Percentiles rank a stretch among this genome's conserved stretches.
phyloP scores from a whole-genome alignment of 2,888 invertebrate genomes.

The Diplazon laetatorius region DNA sequence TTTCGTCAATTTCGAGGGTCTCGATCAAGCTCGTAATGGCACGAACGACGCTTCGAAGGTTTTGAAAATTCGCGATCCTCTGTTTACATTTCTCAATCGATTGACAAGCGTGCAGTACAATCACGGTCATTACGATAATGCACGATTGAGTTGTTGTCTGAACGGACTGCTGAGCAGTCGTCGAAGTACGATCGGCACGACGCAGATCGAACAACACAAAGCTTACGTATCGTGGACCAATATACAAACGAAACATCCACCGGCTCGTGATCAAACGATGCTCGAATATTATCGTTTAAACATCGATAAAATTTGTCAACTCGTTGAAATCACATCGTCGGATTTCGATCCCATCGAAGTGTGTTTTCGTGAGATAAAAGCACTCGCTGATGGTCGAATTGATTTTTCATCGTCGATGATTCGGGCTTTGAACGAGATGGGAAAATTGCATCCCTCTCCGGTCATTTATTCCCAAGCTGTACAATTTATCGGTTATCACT shows the following conservation, averaged over 20 bases:
- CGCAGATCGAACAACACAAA: slow-evolving; percentile 67
- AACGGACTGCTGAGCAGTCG: slow-evolving; percentile 71
- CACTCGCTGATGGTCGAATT: slow-evolving; percentile 67
- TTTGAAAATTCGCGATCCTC: slow-evolving; percentile 61
- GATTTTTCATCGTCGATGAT: slow-evolving; percentile 71
- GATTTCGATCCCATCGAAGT: slow-evolving; percentile 72
- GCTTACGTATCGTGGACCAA: slow-evolving; percentile 76
- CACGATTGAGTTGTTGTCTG: slow-evolving; percentile 73
- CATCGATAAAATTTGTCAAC: slow-evolving; percentile 10
- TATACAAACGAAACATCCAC: slow-evolving; percentile 72
- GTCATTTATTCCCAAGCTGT: slow-evolving; percentile 71
- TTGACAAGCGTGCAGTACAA: slow-evolving; percentile 69
- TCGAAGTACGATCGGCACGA: too few relatives aligned
- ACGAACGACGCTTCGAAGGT: slow-evolving; percentile 36
- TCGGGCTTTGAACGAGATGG: slow-evolving; percentile 70
- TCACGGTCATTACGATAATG: slow-evolving; percentile 71
- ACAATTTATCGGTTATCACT: slow-evolving; percentile 72
- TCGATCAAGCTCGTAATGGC: slow-evolving; percentile 62
- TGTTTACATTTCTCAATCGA: slow-evolving; percentile 67
- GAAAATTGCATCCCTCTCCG: slow-evolving; percentile 59
- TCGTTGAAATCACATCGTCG: slow-evolving; percentile 61
- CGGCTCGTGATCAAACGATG: slow-evolving; percentile 61
- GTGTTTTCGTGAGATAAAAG: slow-evolving; percentile 73
- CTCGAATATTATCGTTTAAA: slow-evolving; percentile 72
- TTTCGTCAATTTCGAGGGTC: slow-evolving; percentile 69